Base-by-base conservation (phyloP, 2,888 invertebrate species). In the Galeruca laticollis region DNA sequence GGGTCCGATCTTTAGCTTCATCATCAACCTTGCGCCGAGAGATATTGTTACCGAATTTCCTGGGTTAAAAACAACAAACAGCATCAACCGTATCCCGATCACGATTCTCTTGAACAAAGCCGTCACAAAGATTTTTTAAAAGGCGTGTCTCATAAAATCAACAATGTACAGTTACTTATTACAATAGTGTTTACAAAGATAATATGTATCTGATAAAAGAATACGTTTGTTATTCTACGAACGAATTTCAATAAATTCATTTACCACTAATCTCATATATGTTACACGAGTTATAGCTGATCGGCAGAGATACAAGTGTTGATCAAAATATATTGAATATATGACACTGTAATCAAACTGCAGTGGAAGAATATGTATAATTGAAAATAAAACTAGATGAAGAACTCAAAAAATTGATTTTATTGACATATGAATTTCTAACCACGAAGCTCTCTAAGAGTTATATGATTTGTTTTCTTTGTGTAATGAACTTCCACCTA, bases 21-120 rank as follows among this genome's bases (percentile, higher is more conserved):
- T 21, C 33, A 61, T 65, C 66, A 66, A 66, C 66, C 66, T 66
- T 66, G 66, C 66, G 49, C 57, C 35, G 40, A 54, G 40, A 40
- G 63, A 54, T 54, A 63, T 63, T 65, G 59, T 65, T 59, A 65
- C 65, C 65, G 65, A 65, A 65, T 65, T 59, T 65, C 65, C 65
- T 59, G 63, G 63, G 63, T 63, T 43, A 63, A 54, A 63, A 63
- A 63, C 54, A 63, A 54, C 54, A 62, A 15, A 61, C 49, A 51
- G 26, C 33, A 57, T 57, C 2, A 57, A 57, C 56, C 21, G 54
- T 26, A 40, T 63, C 63, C 63, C 54, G 63, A 54, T 63, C 63
- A 63, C 63, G 63, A 63, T 57, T 57, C 35, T 57, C 33, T 9
- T 5, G 33, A n/a, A 15, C 56, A 57, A 57, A 57, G 56, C 18